Conservation (phyloP, 2,888 invertebrate genomes). For the Catocala nupta region DNA sequence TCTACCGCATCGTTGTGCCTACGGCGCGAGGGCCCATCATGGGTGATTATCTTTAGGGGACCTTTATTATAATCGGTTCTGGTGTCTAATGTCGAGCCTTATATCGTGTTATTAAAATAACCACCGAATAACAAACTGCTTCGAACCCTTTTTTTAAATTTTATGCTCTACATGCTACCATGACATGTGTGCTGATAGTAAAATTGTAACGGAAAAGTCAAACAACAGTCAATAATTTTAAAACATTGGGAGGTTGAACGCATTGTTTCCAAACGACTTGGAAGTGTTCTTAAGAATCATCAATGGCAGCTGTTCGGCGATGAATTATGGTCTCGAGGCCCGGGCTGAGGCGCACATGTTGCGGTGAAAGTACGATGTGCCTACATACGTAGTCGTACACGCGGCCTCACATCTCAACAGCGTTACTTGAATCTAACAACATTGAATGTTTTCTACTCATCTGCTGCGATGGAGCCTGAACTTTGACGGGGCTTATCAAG, state of each 20-base stretch:
- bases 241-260: conserved; percentile 33
- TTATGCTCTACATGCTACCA: conserved; percentile 3
- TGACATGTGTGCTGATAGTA: conserved; percentile 26
- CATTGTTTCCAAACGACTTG: conserved; percentile 48
- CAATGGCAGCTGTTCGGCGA: conserved; percentile 57
- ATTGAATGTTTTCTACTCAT: conserved; percentile 11
- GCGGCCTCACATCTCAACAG: conserved; percentile 12
- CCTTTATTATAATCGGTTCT: conserved; percentile 61
- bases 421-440: conserved; percentile 6
- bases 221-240: conserved; percentile 41
- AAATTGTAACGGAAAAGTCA: conserved; percentile 17
- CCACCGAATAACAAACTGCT: conserved; percentile 7
- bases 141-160: neutral
- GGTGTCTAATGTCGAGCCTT: conserved; percentile 52
- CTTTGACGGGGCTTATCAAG: conserved; percentile 39
- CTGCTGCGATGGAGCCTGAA: conserved; percentile 4
- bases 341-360: conserved; percentile 49
- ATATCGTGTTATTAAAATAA: conserved; percentile 30
- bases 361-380: conserved; percentile 60
- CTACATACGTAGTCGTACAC: conserved; percentile 25
- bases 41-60: conserved; percentile 59
- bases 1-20: conserved; percentile 39
- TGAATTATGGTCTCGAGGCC: conserved; percentile 58
- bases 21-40: conserved; percentile 49
- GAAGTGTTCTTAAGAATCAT: conserved; percentile 50